Conservation (phyloP, 2,888 invertebrate species). For the Campoletis raptor region DNA sequence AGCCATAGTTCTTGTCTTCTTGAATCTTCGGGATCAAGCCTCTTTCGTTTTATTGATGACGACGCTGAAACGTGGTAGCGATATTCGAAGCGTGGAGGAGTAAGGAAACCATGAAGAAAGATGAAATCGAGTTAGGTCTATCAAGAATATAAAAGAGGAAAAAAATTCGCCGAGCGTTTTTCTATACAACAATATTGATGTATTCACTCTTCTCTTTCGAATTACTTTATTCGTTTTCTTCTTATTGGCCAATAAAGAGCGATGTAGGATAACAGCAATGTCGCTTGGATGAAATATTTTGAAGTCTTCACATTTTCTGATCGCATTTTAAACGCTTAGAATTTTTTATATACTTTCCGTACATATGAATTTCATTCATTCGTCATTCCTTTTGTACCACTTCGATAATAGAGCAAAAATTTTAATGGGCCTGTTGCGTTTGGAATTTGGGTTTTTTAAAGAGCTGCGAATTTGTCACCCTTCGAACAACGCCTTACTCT, state of each 20-base stretch:
- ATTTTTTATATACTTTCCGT: not conserved
- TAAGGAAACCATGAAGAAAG: not conserved
- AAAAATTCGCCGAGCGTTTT: slow-evolving; percentile 28
- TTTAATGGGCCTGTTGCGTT: slow-evolving; percentile 50
- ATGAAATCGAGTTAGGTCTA: slow-evolving; percentile 49
- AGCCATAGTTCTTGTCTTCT: slow-evolving; percentile 9
- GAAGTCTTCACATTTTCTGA: not conserved
- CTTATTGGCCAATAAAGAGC: not conserved
- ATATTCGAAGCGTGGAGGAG: slow-evolving; percentile 30
- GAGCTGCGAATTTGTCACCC: not conserved
- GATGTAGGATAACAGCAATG: not conserved
- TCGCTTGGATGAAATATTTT: not conserved
- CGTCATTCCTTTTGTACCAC: slow-evolving; percentile 8
- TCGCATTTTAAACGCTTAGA: not conserved
- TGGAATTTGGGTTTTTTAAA: not conserved
- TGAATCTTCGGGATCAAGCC: slow-evolving; percentile 20
- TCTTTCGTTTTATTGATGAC: slow-evolving; percentile 47
- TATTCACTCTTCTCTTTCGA: not conserved
- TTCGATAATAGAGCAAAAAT: slow-evolving; percentile 3
- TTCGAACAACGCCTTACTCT: not conserved
- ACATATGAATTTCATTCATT: slow-evolving; percentile 14
- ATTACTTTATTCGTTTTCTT: slow-evolving; percentile 27
- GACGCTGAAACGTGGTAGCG: slow-evolving; percentile 19
- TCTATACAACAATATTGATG: not conserved
- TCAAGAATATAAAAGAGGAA: slow-evolving; percentile 33